Evolutionary conservation across 2,797 vertebrate genomes (phyloP).

Genomic region (Dallia pectoralis): DNA sequence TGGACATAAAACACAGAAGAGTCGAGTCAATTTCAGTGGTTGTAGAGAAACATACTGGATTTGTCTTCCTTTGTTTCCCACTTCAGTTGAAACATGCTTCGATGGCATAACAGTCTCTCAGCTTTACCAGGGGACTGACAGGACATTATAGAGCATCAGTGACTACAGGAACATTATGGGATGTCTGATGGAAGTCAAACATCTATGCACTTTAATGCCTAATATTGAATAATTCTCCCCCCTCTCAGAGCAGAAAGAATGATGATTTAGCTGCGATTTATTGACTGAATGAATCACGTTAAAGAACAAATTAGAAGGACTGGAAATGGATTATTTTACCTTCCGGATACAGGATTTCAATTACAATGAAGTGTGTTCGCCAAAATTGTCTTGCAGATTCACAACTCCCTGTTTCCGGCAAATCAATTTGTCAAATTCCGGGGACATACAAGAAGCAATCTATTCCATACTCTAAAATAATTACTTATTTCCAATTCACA

Average conservation of each 20-base stretch:
- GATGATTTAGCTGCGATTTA: constrained; percentile 55
- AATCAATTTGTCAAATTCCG: constrained; percentile 81
- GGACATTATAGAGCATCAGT: constrained; percentile 54
- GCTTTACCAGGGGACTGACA: constrained; percentile 40
- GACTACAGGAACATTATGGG: constrained; percentile 45
- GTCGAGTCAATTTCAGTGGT: constrained; percentile 58
- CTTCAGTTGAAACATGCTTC: constrained; percentile 22
- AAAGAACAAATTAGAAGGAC: constrained; percentile 71
- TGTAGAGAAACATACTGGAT: constrained; percentile 62
- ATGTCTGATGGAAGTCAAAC: constrained; percentile 65
- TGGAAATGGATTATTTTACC: constrained; percentile 52
- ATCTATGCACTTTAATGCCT: constrained; percentile 62
- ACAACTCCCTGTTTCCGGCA: constrained; percentile 47
- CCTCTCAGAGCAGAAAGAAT: constrained; percentile 10
- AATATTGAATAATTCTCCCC: constrained; percentile 73
- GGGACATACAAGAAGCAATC: constrained; percentile 73
- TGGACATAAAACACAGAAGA: constrained; percentile 42
- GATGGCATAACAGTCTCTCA: constrained; percentile 9
- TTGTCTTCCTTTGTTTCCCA: constrained; percentile 54
- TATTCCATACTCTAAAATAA: constrained; percentile 76
- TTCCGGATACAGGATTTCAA: constrained; percentile 63
- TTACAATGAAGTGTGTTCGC: constrained; percentile 68
- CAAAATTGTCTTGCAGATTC: constrained; percentile 62
- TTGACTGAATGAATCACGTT: constrained; percentile 64
- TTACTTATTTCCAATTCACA: constrained; percentile 73